phyloP scores from a whole-genome alignment of 2,797 vertebrate genomes.

The Cygnus olor region DNA sequence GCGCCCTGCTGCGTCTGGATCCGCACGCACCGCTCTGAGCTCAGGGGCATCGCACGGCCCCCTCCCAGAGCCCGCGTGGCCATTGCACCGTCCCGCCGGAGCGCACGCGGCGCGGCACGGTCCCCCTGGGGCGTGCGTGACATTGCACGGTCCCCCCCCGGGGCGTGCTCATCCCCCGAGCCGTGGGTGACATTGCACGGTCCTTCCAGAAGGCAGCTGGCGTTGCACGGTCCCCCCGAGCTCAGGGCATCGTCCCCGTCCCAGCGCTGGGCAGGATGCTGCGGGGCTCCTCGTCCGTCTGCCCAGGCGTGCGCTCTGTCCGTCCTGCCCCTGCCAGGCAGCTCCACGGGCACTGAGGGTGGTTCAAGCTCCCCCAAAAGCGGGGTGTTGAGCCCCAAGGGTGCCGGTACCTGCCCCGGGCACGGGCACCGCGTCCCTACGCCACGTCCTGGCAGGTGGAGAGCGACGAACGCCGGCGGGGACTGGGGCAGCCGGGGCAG shows the following conservation, averaged over 20 bases:
- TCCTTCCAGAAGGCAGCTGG: too few relatives aligned
- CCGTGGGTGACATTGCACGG: background rate
- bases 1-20: background rate
- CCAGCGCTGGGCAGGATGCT: background rate
- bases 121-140: background rate
- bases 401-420: background rate
- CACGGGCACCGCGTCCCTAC: accelerated
- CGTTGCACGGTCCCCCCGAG: background rate
- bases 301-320: accelerated
- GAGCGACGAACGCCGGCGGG: conserved; percentile 16
- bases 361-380: background rate
- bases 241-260: background rate
- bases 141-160: too few relatives aligned
- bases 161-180: background rate
- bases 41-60: background rate
- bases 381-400: background rate
- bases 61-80: background rate
- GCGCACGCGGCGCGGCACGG: background rate
- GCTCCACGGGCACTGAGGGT: accelerated
- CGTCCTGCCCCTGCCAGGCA: accelerated
- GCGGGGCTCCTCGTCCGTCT: background rate
- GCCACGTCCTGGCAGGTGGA: conserved; percentile 21
- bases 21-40: background rate
- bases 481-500: conserved; percentile 50
- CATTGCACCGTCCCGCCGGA: too few relatives aligned